Conservation (phyloP, 2,888 invertebrate species). For the Patella depressa region DNA sequence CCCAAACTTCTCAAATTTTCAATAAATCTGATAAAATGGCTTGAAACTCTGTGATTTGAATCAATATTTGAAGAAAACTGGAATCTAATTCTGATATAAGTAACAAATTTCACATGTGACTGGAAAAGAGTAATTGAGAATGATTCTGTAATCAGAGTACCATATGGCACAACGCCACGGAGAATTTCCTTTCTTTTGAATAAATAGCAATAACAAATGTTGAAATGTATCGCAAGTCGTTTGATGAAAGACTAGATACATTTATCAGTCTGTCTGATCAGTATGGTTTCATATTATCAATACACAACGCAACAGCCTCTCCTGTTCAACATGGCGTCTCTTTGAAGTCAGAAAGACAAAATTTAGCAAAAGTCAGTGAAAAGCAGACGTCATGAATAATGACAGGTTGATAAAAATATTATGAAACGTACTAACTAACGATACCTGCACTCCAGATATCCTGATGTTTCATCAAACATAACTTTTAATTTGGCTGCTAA, state of each 20-base stretch:
- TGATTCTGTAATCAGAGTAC: constrained; percentile 1
- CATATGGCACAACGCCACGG: background rate
- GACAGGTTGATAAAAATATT: too few species aligned
- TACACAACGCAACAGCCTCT: background rate
- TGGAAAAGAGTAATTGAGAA: constrained; percentile 8
- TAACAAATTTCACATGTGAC: constrained; percentile 10
- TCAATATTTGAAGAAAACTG: background rate
- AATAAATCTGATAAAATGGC: constrained; percentile 1
- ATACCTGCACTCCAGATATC: too few species aligned
- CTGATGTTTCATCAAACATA: too few species aligned
- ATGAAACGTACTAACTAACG: too few species aligned
- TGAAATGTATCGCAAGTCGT: background rate
- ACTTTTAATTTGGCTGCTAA: too few species aligned
- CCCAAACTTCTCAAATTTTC: background rate
- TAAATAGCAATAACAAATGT: constrained; percentile 2
- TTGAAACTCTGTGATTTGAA: background rate
- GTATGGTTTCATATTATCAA: constrained; percentile 7
- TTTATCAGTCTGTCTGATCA: background rate
- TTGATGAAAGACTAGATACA: background rate
- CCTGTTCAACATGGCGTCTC: background rate
- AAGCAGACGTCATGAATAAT: too few species aligned
- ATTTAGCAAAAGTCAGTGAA: too few species aligned
- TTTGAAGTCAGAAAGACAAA: too few species aligned
- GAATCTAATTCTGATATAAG: background rate
- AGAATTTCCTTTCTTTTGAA: background rate